Evolutionary conservation across 2,113 vertebrate genomes (phyloP).

Genomic region (Arenaria interpres): DNA sequence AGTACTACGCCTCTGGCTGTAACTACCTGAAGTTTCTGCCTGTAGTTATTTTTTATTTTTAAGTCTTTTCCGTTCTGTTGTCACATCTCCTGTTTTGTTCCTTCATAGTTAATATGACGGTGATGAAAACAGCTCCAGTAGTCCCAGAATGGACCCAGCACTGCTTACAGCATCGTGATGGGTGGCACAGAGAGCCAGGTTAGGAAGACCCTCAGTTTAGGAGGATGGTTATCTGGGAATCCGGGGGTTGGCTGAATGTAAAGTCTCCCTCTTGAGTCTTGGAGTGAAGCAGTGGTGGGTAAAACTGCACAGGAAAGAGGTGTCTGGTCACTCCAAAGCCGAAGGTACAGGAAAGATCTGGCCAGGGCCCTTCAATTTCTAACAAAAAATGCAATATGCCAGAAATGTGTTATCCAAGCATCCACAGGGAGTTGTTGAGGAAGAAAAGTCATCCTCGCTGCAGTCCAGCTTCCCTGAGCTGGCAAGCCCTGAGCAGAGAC

Average conservation of each 20-base stretch:
- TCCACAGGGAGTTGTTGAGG: accelerated
- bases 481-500: not conserved
- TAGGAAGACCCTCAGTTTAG: not conserved
- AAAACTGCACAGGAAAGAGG: not conserved
- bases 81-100: not conserved
- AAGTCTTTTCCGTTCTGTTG: not conserved
- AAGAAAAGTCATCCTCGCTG: not conserved
- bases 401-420: not conserved
- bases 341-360: not conserved
- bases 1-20: not conserved
- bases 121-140: not conserved
- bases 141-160: not conserved
- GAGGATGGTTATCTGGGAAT: not conserved
- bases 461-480: not conserved
- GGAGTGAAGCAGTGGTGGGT: not conserved
- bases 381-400: not conserved
- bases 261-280: not conserved
- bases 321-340: not conserved
- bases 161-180: not conserved
- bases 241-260: not conserved
- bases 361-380: not conserved
- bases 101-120: not conserved
- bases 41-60: not conserved
- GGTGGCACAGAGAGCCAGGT: not conserved
- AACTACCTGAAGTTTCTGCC: not conserved